A percentile compares a stretch with the other conserved stretches of the same genome.
phyloP scores from a whole-genome alignment of 2,888 invertebrate genomes.

The Thysanoteuthis rhombus region DNA sequence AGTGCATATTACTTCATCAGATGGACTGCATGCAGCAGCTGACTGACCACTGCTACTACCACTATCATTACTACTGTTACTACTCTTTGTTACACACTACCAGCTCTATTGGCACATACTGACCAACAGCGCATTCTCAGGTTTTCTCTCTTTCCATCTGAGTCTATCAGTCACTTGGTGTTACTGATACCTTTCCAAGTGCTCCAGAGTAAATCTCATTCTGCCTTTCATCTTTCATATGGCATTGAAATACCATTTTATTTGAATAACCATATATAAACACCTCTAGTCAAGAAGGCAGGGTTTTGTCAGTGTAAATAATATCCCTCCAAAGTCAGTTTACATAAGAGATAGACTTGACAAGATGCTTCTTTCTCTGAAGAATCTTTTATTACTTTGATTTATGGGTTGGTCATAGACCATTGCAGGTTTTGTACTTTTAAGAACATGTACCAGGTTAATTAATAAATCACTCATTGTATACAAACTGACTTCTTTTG shows the following conservation, averaged over 20 bases:
- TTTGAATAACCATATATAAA: background rate
- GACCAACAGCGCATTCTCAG: background rate
- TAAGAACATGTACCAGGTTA: too few relatives aligned
- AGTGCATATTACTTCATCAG: slow-evolving; percentile 12
- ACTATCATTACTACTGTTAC: background rate
- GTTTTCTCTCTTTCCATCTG: background rate
- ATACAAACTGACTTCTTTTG: too few relatives aligned
- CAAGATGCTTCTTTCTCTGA: background rate
- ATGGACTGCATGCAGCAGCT: background rate
- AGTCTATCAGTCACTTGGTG: background rate
- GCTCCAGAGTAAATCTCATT: background rate
- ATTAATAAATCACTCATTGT: too few relatives aligned
- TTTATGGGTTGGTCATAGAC: too few relatives aligned
- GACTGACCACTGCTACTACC: slow-evolving; percentile 12
- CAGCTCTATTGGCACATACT: background rate
- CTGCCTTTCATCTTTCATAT: background rate
- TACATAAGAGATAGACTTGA: background rate
- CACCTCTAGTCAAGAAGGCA: background rate
- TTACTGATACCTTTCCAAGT: background rate
- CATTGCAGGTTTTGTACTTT: too few relatives aligned
- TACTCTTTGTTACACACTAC: background rate
- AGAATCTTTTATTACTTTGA: too few relatives aligned
- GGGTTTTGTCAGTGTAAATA: background rate
- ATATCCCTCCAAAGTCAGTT: background rate
- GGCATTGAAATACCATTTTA: background rate